Percentiles rank a stretch among this genome's conserved stretches.
Evolutionary conservation across 2,888 invertebrate genomes (phyloP).

Genomic region (Heliconius ismenius): DNA sequence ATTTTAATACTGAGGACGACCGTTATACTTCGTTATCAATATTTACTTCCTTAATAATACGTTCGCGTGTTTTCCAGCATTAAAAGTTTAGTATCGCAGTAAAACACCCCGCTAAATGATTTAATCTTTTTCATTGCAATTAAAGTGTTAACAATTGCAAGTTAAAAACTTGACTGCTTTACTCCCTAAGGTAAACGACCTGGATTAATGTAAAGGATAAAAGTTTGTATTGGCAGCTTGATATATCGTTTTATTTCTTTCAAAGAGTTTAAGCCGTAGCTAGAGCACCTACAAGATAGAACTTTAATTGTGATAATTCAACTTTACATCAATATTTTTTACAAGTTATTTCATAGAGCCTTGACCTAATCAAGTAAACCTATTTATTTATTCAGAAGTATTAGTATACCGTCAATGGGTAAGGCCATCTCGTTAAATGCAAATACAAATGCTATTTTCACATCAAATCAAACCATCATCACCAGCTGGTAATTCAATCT

Average conservation of each 20-base stretch:
- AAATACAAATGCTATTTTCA: not conserved
- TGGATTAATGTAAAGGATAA: constrained; percentile 28
- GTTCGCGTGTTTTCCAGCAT: constrained; percentile 31
- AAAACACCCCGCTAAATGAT: constrained; percentile 28
- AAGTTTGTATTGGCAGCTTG: constrained; percentile 21
- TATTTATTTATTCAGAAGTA: not conserved
- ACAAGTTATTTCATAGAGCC: too few relatives aligned
- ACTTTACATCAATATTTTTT: too few relatives aligned
- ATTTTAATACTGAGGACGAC: not conserved
- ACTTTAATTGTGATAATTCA: too few relatives aligned
- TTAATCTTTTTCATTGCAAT: constrained; percentile 30
- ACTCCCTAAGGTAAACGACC: constrained; percentile 32
- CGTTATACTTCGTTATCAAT: not conserved
- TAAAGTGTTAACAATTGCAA: constrained; percentile 30
- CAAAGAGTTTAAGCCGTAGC: not conserved
- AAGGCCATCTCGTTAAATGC: not conserved
- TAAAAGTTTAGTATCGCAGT: constrained; percentile 24
- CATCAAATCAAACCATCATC: constrained; percentile 13
- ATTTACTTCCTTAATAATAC: constrained; percentile 18
- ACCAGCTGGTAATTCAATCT: constrained; percentile 22
- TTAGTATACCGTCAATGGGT: not conserved
- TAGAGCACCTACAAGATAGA: too few relatives aligned
- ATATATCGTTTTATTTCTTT: not conserved
- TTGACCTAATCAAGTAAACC: not conserved
- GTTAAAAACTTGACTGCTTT: constrained; percentile 24